Percentiles rank a stretch among this genome's conserved stretches.
These are phyloP conservation scores for Neoascia interrupta DNA, from an alignment of 2,888 invertebrate species.

Conservation along the genomic window DNA sequence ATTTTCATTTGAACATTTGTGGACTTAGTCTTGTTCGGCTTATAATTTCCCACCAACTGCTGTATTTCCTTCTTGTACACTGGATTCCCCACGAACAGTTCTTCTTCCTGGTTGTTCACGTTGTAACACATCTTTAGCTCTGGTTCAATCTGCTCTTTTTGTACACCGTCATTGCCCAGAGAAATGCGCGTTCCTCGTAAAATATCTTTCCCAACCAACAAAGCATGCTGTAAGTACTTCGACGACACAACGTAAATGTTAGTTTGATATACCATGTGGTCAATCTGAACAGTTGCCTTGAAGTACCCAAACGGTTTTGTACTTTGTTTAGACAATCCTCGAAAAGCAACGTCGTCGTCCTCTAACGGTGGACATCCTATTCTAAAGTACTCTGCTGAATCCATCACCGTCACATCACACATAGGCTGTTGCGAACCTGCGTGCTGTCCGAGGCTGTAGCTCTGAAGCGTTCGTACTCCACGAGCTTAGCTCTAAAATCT, in stretches of 20 bases:
- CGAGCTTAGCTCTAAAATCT: background rate
- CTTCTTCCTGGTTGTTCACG: too few relatives aligned
- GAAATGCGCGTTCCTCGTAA: too few relatives aligned
- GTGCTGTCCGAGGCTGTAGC: too few relatives aligned
- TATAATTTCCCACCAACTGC: background rate
- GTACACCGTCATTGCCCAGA: too few relatives aligned
- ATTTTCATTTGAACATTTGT: conserved; percentile 1
- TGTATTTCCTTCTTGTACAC: background rate
- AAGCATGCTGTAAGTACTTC: too few relatives aligned
- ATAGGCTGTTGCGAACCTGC: too few relatives aligned
- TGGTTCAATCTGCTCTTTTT: too few relatives aligned
- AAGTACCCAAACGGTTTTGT: background rate
- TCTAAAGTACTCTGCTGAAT: background rate
- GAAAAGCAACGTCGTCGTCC: background rate
- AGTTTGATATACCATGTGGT: background rate
- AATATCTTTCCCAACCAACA: too few relatives aligned
- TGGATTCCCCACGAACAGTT: background rate
- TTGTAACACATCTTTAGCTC: too few relatives aligned
- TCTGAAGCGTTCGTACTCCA: too few relatives aligned
- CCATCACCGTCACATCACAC: background rate
- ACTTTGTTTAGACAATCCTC: background rate
- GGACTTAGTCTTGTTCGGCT: background rate
- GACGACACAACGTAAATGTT: background rate
- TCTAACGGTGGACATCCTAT: background rate
- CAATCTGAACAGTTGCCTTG: background rate